Evolutionary conservation across 1,140 invertebrate species (phyloP).

Genomic region (Druon quercuslanigerum): DNA sequence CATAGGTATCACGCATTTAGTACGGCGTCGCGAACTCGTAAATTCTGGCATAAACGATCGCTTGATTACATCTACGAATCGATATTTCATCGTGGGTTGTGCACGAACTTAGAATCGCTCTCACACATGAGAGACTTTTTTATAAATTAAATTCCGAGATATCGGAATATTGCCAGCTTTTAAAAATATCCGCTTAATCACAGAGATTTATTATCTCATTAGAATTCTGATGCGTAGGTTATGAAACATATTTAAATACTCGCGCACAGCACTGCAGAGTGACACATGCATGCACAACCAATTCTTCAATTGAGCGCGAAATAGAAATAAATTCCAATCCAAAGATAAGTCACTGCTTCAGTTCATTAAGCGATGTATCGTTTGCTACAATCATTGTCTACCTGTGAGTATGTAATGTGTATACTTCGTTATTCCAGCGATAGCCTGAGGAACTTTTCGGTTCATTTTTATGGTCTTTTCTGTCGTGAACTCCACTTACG

Average conservation of each 20-base stretch:
- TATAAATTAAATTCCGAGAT: not conserved
- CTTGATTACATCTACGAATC: conserved; percentile 46
- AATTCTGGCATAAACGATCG: conserved; percentile 48
- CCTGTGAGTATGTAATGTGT: too few relatives aligned
- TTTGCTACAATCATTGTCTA: too few relatives aligned
- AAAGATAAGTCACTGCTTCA: not conserved
- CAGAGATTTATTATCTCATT: not conserved
- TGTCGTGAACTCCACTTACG: conserved; percentile 7
- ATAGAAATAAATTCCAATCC: not conserved
- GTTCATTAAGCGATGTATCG: too few relatives aligned
- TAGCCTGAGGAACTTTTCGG: too few relatives aligned
- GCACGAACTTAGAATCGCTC: not conserved
- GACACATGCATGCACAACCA: not conserved
- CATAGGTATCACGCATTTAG: not conserved
- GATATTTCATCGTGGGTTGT: conserved; percentile 35
- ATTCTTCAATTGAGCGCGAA: not conserved
- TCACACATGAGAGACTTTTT: not conserved
- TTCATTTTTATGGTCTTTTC: not conserved
- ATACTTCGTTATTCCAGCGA: too few relatives aligned
- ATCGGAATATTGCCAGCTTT: not conserved
- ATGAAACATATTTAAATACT: not conserved
- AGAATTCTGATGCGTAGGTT: not conserved
- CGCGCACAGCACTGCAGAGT: not conserved
- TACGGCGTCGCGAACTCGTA: conserved; percentile 44
- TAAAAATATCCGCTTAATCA: not conserved